Evolutionary conservation across 2,888 invertebrate species (phyloP), one percentile per base, ranked within the genome.

Genomic region (Meta bourneti): DNA sequence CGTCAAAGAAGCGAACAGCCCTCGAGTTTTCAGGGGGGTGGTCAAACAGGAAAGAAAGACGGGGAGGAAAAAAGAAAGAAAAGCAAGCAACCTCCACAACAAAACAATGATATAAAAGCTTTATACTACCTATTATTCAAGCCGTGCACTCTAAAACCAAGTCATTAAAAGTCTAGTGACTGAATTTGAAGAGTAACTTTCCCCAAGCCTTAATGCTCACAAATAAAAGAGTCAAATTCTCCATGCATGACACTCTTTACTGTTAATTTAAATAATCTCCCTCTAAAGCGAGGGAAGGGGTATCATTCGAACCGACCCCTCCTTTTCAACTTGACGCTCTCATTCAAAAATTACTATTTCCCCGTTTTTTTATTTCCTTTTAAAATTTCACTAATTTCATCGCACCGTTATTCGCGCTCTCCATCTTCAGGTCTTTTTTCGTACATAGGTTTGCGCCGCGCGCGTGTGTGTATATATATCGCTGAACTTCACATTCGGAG

Each of bases 261-360:
- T 90, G 89, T 77, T 90, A 83, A 90, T 90, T 90, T 90, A 90
- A 90, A 90, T 90, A 84, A 90, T 90, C 83, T 84, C 84, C n/a
- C 19, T 48, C 20, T 20, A 80, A 13, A 51, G 72, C 20, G 74
- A 77, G 77, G 61, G 77, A 77, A 52, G 19, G 77, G 52, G 11
- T n/a, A 52, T 51, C 77, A 77, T 82, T 79, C 34, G 34, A 61
- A 19, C 52, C 81, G 48, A 61, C 82, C 69, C 16, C 49, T 49
- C 20, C 34, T 78, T 61, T 80, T 75, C 52, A 75, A 82, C 82
- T 82, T 82, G 89, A 71, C 82, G 82, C 77, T 82, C 82, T 52
- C 89, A 82, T 82, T 89, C 81, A 89, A 89, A 89, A 89, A 89
- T 89, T 89, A 86, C 79, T 86, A 86, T 86, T 77, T 86, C 86